Evolutionary conservation across 2,797 vertebrate species (phyloP).

Genomic region (Hemibagrus guttatus): DNA sequence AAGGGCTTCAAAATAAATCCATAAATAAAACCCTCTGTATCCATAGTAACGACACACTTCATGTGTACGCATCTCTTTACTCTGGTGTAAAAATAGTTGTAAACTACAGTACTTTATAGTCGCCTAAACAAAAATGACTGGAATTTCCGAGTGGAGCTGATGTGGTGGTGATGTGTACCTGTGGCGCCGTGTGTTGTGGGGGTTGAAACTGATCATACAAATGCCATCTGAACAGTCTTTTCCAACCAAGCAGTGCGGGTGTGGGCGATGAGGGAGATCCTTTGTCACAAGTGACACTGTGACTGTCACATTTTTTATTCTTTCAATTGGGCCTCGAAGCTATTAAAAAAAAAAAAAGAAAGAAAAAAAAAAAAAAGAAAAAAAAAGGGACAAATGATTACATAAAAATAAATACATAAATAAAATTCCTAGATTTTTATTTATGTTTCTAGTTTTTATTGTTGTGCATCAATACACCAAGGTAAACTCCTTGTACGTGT

Average conservation of each 20-base stretch:
- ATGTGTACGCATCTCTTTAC: neutral
- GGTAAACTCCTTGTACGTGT: too few species aligned
- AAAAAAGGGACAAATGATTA: neutral
- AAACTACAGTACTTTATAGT: neutral
- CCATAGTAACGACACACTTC: neutral
- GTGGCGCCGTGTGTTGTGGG: slow-evolving; percentile 78
- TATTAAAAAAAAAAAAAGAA: slow-evolving; percentile 58
- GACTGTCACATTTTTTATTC: slow-evolving; percentile 80
- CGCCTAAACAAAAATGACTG: neutral
- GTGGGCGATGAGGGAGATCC: slow-evolving; percentile 88
- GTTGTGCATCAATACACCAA: too few species aligned
- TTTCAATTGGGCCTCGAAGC: slow-evolving; percentile 80
- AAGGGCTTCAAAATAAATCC: too few species aligned
- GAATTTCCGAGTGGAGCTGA: neutral
- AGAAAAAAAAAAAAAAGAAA: slow-evolving; percentile 20
- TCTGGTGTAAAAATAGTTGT: neutral
- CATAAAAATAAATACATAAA: too few species aligned
- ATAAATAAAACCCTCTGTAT: neutral
- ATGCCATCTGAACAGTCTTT: slow-evolving; percentile 87
- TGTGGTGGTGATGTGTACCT: slow-evolving; percentile 69
- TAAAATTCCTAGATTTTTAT: too few species aligned
- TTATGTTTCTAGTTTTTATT: too few species aligned
- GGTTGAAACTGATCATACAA: slow-evolving; percentile 81
- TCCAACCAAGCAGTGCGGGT: slow-evolving; percentile 94
- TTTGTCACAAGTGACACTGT: slow-evolving; percentile 90